Evolutionary conservation across 2,797 vertebrate species (phyloP), one percentile per base, ranked within the genome.

Genomic region (Pygocentrus nattereri): DNA sequence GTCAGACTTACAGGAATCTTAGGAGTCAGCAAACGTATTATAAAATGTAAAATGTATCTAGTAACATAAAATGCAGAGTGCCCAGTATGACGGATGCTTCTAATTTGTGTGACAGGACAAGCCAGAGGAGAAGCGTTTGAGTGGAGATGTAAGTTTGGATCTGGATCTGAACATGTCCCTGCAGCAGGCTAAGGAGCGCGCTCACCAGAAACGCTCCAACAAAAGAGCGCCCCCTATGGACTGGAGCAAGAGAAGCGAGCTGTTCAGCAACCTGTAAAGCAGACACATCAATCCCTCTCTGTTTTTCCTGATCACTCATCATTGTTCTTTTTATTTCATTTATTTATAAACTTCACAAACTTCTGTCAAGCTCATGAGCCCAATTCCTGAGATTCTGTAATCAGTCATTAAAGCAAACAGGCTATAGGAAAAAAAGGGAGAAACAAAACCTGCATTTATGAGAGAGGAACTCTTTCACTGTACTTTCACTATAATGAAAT

Each of bases 241-340:
- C 95, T 99, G 98, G 98, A 97, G 94, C 95, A 98, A 98, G 96
- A 97, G 97, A 92, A 98, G 98, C 0, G 97, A 99, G 91, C 95
- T 99, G 79, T 99, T 99, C 90, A 96, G 98, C 93, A 99, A 97
- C 89, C 91, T 99, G 87, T 99, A 94, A 96, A 90, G 23, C 21
- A n/a, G 65, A n/a, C n/a, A n/a, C 7, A 6, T n/a, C 8, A 68
- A 25, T 23, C 23, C 47, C 18, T 38, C 3, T 11, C 21, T 31
- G 18, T 41, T 47, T 41, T 58, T 38, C 49, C 27, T 38, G 67
- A 44, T 23, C 49, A 12, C 12, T 19, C n/a, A 34, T 18, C 23
- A 12, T 70, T 21, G 52, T 2, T 67, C 58, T 54, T 77, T 73
- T 59, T 16, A 49, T 44, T 54, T 56, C 58, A 44, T 78, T 82